These are phyloP conservation scores for Cirrhinus mrigala DNA, from an alignment of 2,797 vertebrate species.

Conservation along the genomic window DNA sequence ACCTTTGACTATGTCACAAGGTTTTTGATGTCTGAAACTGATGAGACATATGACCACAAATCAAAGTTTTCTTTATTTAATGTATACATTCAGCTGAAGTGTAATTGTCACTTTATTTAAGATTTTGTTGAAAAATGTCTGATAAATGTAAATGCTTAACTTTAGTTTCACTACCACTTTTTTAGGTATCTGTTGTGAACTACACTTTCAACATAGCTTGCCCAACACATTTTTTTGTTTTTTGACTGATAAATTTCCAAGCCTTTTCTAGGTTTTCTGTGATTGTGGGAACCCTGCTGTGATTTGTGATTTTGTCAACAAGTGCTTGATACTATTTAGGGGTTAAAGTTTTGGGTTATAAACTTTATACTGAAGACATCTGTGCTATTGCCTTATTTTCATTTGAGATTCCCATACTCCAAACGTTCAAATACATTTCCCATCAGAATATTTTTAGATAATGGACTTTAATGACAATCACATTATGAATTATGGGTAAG, in stretches of 20 bases:
- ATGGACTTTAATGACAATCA: background rate
- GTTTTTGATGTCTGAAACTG: background rate
- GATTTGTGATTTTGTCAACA: background rate
- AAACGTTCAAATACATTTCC: background rate
- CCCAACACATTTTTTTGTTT: background rate
- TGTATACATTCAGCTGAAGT: background rate
- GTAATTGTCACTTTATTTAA: background rate
- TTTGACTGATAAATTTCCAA: background rate
- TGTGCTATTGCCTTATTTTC: background rate
- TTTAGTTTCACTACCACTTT: background rate
- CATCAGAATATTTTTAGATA: slow-evolving; percentile 26
- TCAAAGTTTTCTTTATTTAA: background rate
- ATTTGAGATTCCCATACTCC: background rate
- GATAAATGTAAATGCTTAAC: background rate
- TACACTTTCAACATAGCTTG: background rate
- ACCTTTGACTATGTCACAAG: background rate
- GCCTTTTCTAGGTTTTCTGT: background rate
- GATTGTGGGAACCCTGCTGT: background rate
- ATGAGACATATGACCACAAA: background rate
- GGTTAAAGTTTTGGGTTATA: background rate
- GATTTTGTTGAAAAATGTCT: background rate
- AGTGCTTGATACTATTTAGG: background rate
- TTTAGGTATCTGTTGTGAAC: background rate
- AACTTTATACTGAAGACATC: background rate
- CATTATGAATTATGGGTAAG: background rate